Base-by-base conservation (phyloP, 2,888 invertebrate species). In the Tetragonisca angustula region DNA sequence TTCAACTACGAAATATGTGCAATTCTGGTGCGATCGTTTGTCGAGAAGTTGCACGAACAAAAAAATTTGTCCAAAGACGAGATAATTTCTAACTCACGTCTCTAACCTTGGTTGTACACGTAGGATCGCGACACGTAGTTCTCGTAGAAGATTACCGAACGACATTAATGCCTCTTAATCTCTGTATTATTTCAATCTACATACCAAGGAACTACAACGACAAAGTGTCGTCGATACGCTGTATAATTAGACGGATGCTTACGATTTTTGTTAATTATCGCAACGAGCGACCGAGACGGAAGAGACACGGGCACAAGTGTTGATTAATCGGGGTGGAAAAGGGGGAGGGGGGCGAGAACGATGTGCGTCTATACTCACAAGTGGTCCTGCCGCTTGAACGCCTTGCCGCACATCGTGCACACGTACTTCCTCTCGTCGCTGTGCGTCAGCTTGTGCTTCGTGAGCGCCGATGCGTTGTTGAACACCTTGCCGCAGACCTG, bases 371-470 rank as follows among this genome's bases (percentile, higher is more conserved):
- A 78, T 94, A 97, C 98, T 98, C 96, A 99, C 98, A 99, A 96
- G 96, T 99, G 99, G 95, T 99, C 99, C 95, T 99, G 99, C 94
- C 99, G 96, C 95, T 99, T 99, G 96, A 99, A 99, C 90, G 99
- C 99, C 95, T 99, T 99, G 88, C 98, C 97, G 95, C 99, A 99
- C 95, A 99, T 97, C 93, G 97, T 97, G 95, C 99, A 99, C 89
- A 98, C 97, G 95, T 99, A 99, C 95, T 98, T 98, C 92, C 99
- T 96, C 95, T 99, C 99, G 95, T 99, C 99, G 95, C 99, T 99
- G 96, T 99, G 99, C 90, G 99, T 99, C 95, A 99, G 96, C 95
- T 99, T 99, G 96, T 98, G 98, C 95, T 98, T 99, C 91, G 98
- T 99, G 94, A 99, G 96, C 87, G 99, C 99, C 92, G 99, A 99